Percentiles rank a stretch among this genome's conserved stretches.
Conservation (phyloP, 2,888 invertebrate species). For the Acrocyrtus sp. region DNA sequence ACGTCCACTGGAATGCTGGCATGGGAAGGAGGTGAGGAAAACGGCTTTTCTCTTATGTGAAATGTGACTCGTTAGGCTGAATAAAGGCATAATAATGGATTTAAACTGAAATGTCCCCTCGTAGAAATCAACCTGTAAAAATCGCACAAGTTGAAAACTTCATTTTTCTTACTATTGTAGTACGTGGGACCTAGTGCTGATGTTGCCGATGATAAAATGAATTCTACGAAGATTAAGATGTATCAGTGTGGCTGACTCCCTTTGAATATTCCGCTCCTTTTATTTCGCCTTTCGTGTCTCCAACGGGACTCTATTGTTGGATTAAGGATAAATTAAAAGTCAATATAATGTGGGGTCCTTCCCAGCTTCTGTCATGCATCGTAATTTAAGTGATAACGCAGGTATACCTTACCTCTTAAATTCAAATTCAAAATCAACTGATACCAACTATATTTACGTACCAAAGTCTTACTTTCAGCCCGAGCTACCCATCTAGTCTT, state of each 20-base stretch:
- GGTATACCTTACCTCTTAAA: too few relatives aligned
- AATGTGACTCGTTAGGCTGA: constrained; percentile 15
- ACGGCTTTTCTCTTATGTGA: constrained; percentile 18
- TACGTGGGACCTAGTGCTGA: background rate
- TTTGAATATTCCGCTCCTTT: constrained; percentile 28
- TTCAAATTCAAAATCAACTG: too few relatives aligned
- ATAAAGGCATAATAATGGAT: background rate
- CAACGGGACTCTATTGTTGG: constrained; percentile 15
- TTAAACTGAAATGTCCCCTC: constrained; percentile 10
- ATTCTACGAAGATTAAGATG: constrained; percentile 18
- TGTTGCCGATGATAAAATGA: background rate
- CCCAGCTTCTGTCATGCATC: too few relatives aligned
- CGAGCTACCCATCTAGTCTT: too few relatives aligned
- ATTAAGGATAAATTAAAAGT: constrained; percentile 8
- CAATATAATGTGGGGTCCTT: constrained; percentile 27
- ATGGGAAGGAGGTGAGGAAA: background rate
- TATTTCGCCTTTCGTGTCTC: constrained; percentile 4
- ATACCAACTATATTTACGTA: too few relatives aligned
- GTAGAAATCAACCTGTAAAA: constrained; percentile 18
- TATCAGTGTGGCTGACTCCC: background rate
- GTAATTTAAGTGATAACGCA: too few relatives aligned
- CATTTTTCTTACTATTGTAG: background rate
- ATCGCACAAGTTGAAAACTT: constrained; percentile 36
- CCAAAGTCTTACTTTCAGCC: too few relatives aligned
- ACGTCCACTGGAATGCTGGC: background rate